Conservation (phyloP, 2,888 invertebrate species). For the Ferrisia virgata region DNA sequence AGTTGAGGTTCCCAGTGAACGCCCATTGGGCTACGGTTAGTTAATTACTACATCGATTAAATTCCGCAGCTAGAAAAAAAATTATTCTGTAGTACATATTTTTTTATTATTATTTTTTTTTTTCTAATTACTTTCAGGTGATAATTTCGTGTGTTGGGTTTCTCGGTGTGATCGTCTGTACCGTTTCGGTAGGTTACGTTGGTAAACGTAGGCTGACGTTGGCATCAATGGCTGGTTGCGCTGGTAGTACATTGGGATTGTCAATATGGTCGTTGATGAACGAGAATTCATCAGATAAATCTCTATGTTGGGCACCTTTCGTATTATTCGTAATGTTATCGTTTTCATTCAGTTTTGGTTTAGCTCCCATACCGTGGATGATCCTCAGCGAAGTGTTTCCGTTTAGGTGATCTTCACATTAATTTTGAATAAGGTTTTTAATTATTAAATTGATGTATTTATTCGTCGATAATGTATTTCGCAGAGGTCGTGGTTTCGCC, state of each 20-base stretch:
- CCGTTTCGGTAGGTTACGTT: slow-evolving; percentile 54
- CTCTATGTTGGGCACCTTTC: slow-evolving; percentile 53
- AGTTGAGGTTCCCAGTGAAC: slow-evolving; percentile 52
- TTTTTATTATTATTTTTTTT: neutral
- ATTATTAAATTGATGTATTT: neutral
- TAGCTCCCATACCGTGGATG: slow-evolving; percentile 58
- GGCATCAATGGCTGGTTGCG: slow-evolving; percentile 55
- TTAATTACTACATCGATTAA: neutral
- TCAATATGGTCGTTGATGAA: slow-evolving; percentile 47
- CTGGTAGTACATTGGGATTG: slow-evolving; percentile 49
- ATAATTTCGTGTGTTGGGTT: slow-evolving; percentile 57
- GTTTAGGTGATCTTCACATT: slow-evolving; percentile 55
- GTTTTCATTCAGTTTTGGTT: slow-evolving; percentile 54
- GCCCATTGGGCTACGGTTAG: slow-evolving; percentile 55
- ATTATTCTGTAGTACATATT: neutral
- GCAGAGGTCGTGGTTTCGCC: slow-evolving; percentile 58
- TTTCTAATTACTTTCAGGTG: slow-evolving; percentile 53
- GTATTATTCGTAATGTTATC: slow-evolving; percentile 55
- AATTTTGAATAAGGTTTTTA: too few species aligned
- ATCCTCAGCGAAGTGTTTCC: slow-evolving; percentile 61
- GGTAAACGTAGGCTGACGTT: slow-evolving; percentile 58
- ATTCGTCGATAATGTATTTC: neutral
- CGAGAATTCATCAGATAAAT: slow-evolving; percentile 53
- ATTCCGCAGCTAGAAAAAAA: neutral
- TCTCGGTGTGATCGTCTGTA: slow-evolving; percentile 54